A percentile compares a stretch with the other conserved stretches of the same genome.
Conservation (phyloP, 1,140 invertebrate species). For the Antheraea mylitta region DNA sequence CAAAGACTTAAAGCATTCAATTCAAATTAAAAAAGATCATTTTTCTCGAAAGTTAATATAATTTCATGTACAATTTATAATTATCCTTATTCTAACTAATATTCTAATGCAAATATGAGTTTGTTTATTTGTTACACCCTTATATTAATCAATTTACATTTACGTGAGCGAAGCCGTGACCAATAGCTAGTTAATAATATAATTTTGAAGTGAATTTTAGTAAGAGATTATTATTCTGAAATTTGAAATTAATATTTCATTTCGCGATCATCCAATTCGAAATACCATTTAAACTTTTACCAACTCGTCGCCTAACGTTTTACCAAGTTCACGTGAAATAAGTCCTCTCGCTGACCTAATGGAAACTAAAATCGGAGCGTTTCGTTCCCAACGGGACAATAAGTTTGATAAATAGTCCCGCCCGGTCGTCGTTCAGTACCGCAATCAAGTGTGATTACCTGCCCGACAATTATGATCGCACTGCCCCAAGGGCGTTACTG, state of each 20-base stretch:
- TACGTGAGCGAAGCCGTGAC: no score
- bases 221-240: background rate
- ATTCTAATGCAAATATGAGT: no score
- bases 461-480: conserved; percentile 10
- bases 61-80: no score
- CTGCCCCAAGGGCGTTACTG: background rate
- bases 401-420: conserved; percentile 15
- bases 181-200: background rate
- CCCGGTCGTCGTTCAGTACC: conserved; percentile 1
- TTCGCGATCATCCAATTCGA: background rate
- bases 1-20: no score
- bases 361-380: conserved; percentile 12
- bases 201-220: background rate
- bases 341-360: conserved; percentile 10
- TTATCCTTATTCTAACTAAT: no score
- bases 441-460: conserved; percentile 16
- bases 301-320: background rate
- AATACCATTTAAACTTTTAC: conserved; percentile 9
- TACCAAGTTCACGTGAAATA: background rate
- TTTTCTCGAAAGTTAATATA: no score
- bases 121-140: no score
- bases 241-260: conserved; percentile 1
- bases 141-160: no score
- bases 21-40: no score
- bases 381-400: conserved; percentile 10